Conservation (phyloP, 23 tunicate species). For the Trididemnum miniatum region DNA sequence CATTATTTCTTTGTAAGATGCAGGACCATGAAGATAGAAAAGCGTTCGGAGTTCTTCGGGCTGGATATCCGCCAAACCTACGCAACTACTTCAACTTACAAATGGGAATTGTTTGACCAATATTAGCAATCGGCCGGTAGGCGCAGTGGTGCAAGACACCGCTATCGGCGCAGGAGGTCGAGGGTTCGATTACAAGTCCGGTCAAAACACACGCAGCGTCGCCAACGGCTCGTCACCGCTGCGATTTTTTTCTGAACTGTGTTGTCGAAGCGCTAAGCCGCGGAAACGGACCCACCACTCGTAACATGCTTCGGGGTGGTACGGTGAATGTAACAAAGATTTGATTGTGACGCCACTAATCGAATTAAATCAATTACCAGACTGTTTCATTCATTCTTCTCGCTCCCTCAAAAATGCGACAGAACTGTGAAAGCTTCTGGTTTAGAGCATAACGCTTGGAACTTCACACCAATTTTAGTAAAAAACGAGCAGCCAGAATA, state of each 20-base stretch:
- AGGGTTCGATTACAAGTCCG: neutral
- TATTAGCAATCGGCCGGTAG: neutral
- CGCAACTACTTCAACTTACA: no score
- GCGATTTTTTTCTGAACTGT: neutral
- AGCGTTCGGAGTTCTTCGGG: slow-evolving; percentile 84
- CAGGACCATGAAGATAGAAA: slow-evolving; percentile 54
- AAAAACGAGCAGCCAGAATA: no score
- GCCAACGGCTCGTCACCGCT: neutral
- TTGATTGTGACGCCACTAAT: no score
- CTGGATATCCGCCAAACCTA: slow-evolving; percentile 79
- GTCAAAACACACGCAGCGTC: neutral
- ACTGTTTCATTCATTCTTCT: no score
- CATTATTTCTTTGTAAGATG: slow-evolving; percentile 31
- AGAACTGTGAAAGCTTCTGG: no score
- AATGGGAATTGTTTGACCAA: no score
- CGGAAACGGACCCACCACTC: neutral
- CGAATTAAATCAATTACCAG: no score
- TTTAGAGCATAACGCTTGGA: no score
- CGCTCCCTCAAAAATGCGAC: no score
- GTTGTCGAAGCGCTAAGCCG: neutral
- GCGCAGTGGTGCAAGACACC: neutral
- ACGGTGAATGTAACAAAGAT: neutral
- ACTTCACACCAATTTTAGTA: no score
- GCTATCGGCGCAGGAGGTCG: neutral
- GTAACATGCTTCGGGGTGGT: neutral